Percentiles rank a stretch among this genome's conserved stretches.
phyloP scores from a whole-genome alignment of 2,113 vertebrate species.

The Oncorhynchus keta region DNA sequence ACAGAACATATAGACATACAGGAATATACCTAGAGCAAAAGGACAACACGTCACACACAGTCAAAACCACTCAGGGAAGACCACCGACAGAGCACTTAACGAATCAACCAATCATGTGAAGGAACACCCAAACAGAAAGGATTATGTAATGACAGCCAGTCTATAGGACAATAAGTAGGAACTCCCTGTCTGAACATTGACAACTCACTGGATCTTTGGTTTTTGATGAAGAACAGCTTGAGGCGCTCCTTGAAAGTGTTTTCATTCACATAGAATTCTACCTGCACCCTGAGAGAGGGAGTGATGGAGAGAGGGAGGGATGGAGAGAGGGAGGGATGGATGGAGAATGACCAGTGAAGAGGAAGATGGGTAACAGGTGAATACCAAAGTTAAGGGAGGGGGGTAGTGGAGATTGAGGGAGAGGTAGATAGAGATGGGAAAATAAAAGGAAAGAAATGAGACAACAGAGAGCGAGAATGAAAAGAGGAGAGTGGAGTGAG shows the following conservation, averaged over 20 bases:
- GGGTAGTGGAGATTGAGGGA: background rate
- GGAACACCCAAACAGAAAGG: slow-evolving; percentile 6
- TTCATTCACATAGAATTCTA: slow-evolving; percentile 85
- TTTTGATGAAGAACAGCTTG: slow-evolving; percentile 88
- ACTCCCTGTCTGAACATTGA: background rate
- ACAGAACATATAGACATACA: too few species aligned
- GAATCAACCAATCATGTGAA: background rate
- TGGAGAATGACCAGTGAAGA: slow-evolving; percentile 13
- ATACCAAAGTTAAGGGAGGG: background rate
- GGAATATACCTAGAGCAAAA: background rate
- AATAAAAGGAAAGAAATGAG: background rate
- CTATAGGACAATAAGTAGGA: background rate
- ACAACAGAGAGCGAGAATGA: background rate
- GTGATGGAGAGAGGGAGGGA: slow-evolving; percentile 30
- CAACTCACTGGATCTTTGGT: slow-evolving; percentile 86
- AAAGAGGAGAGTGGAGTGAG: background rate
- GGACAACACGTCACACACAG: slow-evolving; percentile 21
- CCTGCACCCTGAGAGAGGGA: slow-evolving; percentile 74
- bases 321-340: slow-evolving; percentile 20
- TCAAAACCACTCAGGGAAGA: background rate
- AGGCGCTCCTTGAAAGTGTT: slow-evolving; percentile 86
- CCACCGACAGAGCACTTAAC: background rate
- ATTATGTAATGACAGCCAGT: background rate
- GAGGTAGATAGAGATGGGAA: background rate
- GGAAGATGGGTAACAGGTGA: background rate